phyloP scores from a whole-genome alignment of 2,888 invertebrate species.

The Antitype chi region DNA sequence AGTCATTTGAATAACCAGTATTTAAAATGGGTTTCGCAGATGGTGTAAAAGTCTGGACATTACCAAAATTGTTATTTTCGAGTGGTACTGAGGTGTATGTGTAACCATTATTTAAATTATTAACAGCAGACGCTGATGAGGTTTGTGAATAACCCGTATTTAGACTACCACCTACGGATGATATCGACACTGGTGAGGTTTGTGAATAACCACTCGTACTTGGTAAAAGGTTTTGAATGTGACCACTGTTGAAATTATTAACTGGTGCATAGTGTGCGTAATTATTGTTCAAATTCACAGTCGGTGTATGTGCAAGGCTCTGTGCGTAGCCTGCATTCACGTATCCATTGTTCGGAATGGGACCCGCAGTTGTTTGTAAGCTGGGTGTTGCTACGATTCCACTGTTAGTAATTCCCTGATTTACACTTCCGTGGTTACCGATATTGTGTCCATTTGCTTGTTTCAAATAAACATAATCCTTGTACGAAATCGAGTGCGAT shows the following conservation, averaged over 20 bases:
- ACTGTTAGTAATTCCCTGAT: constrained; percentile 3
- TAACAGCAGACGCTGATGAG: neutral
- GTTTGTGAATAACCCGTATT: constrained; percentile 24
- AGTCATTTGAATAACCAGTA: constrained; percentile 27
- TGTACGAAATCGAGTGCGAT: constrained; percentile 68
- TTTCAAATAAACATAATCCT: constrained; percentile 69
- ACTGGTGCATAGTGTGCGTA: constrained; percentile 15
- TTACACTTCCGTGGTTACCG: constrained; percentile 7
- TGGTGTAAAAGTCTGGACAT: constrained; percentile 7
- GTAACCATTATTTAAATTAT: constrained; percentile 28
- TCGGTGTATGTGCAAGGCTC: neutral
- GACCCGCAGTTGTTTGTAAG: neutral
- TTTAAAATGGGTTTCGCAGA: constrained; percentile 20
- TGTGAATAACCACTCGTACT: constrained; percentile 15
- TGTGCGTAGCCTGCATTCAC: constrained; percentile 33
- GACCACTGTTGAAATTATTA: constrained; percentile 19
- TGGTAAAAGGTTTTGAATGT: constrained; percentile 22
- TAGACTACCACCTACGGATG: neutral
- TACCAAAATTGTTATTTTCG: constrained; percentile 15
- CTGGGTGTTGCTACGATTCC: neutral
- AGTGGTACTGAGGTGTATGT: neutral
- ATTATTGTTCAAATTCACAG: constrained; percentile 32
- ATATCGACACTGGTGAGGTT: neutral
- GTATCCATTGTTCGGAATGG: constrained; percentile 25
- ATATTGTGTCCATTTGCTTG: constrained; percentile 57